A percentile compares a stretch with the other conserved stretches of the same genome.
phyloP scores from a whole-genome alignment of 2,797 vertebrate genomes.

The Sciurus vulgaris region DNA sequence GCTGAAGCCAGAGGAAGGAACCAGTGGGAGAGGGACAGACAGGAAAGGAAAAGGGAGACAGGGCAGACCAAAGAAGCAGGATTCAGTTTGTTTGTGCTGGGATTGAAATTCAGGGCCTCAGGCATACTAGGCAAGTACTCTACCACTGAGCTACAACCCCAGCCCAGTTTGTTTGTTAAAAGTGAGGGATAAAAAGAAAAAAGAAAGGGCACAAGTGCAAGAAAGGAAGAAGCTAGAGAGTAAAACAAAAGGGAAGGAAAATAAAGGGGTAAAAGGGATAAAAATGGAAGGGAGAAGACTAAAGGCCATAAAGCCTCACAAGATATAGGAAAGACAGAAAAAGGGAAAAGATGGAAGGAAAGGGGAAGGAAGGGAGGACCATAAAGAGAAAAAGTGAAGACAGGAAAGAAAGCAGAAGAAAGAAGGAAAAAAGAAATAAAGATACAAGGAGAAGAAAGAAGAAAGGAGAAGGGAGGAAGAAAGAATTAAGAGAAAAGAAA shows the following conservation, averaged over 20 bases:
- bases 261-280: not conserved
- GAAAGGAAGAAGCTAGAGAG: not conserved
- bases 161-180: not conserved
- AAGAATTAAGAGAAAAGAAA: not conserved
- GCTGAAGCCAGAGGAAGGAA: not conserved
- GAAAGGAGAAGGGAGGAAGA: not conserved
- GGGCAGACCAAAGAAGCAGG: not conserved
- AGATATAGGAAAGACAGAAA: not conserved
- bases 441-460: not conserved
- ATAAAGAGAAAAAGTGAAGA: not conserved
- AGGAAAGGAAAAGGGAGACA: not conserved
- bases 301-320: not conserved
- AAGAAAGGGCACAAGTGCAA: not conserved
- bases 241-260: not conserved
- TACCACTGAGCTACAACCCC: not conserved
- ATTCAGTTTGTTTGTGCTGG: not conserved
- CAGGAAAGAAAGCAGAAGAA: not conserved
- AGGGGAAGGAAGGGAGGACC: not conserved
- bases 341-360: not conserved
- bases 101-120: too few species aligned
- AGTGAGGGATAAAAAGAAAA: not conserved
- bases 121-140: not conserved
- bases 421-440: not conserved
- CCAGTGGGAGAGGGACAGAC: not conserved
- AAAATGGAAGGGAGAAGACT: not conserved